Evolutionary conservation across 1,140 invertebrate genomes (phyloP).

Genomic region (Microvelia longipes): DNA sequence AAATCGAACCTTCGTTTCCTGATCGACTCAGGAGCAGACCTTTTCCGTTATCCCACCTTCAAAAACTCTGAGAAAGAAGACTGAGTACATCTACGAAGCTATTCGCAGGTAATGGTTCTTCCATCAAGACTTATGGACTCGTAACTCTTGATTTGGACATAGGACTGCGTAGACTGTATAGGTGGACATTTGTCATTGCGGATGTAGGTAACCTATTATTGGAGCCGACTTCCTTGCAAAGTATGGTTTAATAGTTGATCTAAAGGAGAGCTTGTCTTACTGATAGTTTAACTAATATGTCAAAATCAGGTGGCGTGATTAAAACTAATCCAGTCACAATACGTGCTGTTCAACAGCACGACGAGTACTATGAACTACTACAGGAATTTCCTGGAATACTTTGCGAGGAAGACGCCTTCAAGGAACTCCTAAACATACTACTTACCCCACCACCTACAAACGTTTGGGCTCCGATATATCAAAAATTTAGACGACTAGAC

Average conservation of each 20-base stretch:
- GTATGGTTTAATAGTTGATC: not conserved
- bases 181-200: not conserved
- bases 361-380: not conserved
- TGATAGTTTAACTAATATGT: not conserved
- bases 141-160: not conserved
- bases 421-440: too few relatives aligned
- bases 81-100: not conserved
- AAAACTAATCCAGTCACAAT: not conserved
- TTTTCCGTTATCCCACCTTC: not conserved
- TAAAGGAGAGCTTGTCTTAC: not conserved
- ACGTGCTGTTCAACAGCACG: not conserved
- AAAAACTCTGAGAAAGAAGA: not conserved
- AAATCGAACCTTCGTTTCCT: not conserved
- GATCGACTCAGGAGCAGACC: not conserved
- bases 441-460: not conserved
- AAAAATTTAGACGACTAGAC: too few relatives aligned
- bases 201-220: not conserved
- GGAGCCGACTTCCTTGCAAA: not conserved
- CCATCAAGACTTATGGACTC: not conserved
- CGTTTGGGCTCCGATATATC: not conserved
- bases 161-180: not conserved
- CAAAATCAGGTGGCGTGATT: not conserved
- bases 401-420: too few relatives aligned
- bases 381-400: not conserved
- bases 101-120: not conserved